Evolutionary conservation across 2,797 vertebrate genomes (phyloP), one percentile per base, ranked within the genome.

Genomic region (Centropyge bicolor): DNA sequence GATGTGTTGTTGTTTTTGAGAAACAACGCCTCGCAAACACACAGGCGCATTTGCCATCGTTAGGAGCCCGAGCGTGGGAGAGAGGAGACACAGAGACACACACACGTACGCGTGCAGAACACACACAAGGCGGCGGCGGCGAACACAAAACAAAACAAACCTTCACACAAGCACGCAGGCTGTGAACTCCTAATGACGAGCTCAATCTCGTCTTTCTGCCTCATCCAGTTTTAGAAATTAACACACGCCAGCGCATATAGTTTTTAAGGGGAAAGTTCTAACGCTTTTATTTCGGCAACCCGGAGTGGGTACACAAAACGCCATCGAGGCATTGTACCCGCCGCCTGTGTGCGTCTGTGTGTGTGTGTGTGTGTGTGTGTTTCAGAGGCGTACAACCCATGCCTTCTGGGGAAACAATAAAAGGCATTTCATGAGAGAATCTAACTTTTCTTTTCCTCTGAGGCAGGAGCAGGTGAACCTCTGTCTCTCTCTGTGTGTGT

Each of bases 161-260:
- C 91, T 92, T 94, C 90, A 93, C 76, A 91, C 86, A 84, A 91
- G 90, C 89, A 91, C 85, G 84, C 78, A 80, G 83, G 82, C 91
- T 93, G 88, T 87, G 90, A 91, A 92, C 86, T 88, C 71, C 91
- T 94, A 93, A 95, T 95, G 93, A 95, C 89, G 85, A 93, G 91
- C 92, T 90, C 88, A 83, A 93, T 94, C 93, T 92, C 87, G 91
- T 88, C 92, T 94, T 91, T 94, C 94, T 92, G 91, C 93, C 88
- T 94, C 85, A 93, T 94, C 93, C 93, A 91, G 93, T 95, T 95
- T 95, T 95, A 92, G 93, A 95, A 95, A 95, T 93, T 94, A 94
- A 94, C 90, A 80, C 86, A 89, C 80, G 82, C 84, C 77, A 76
- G 81, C 68, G 70, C 68, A 38, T 79, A 79, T 81, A 78, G 83